Conservation (phyloP, 53 echinoderm and acorn worm genomes). For the Astropecten irregularis region DNA sequence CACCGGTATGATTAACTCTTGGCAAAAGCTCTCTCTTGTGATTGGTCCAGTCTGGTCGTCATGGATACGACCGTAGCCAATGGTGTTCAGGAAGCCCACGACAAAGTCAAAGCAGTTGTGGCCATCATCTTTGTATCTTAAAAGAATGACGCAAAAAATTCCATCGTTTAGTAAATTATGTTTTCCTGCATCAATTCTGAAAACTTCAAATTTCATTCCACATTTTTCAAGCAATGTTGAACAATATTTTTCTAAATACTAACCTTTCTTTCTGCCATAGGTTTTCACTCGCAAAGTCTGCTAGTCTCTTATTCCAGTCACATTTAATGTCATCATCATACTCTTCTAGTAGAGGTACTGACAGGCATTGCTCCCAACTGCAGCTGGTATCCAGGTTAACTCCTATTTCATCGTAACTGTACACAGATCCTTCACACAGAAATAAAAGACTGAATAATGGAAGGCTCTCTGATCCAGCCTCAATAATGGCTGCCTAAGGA, state of each 20-base stretch:
- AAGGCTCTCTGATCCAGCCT: background rate
- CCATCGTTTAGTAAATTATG: too few species aligned
- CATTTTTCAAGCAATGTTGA: too few species aligned
- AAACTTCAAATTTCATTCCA: too few species aligned
- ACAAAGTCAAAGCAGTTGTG: slow-evolving; percentile 98
- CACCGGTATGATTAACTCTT: slow-evolving; percentile 68
- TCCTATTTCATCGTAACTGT: slow-evolving; percentile 70
- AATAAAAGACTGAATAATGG: background rate
- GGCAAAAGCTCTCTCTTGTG: slow-evolving; percentile 67
- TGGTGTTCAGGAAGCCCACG: slow-evolving; percentile 76
- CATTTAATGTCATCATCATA: slow-evolving; percentile 67
- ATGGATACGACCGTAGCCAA: slow-evolving; percentile 64
- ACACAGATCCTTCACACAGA: slow-evolving; percentile 55
- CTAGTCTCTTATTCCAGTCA: slow-evolving; percentile 68
- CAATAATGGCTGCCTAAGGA: too few species aligned
- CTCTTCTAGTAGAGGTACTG: slow-evolving; percentile 62
- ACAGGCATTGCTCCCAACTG: slow-evolving; percentile 65
- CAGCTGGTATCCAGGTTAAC: slow-evolving; percentile 28
- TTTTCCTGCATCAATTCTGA: too few species aligned
- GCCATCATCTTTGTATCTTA: slow-evolving; percentile 69
- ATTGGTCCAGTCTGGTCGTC: slow-evolving; percentile 41
- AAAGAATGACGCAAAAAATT: background rate
- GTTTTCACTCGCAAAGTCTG: background rate
- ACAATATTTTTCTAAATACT: background rate
- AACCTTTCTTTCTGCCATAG: slow-evolving; percentile 64